Conservation (phyloP, 2,113 vertebrate genomes). For the Etia nguti region DNA sequence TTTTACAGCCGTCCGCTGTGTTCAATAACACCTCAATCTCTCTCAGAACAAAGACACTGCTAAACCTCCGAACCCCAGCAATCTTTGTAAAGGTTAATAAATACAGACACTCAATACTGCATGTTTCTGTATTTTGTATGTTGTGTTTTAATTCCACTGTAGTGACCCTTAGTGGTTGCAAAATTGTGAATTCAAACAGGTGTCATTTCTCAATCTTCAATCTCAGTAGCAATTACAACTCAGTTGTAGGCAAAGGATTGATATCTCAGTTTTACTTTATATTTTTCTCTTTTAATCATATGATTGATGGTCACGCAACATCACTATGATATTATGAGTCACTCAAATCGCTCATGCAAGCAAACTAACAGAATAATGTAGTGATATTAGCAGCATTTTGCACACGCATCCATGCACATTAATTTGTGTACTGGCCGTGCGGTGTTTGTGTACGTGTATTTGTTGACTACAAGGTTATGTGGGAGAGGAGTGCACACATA, state of each 20-base stretch:
- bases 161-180: not conserved
- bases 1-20: slow-evolving; percentile 22
- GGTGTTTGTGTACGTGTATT: not conserved
- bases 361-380: slow-evolving; percentile 36
- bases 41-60: not conserved
- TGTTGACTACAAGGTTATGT: slow-evolving; percentile 36
- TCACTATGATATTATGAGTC: slow-evolving; percentile 39
- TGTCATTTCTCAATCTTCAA: not conserved
- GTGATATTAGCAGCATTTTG: slow-evolving; percentile 11
- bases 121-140: not conserved
- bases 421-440: not conserved
- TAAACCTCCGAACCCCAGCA: not conserved
- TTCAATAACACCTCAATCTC: not conserved
- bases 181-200: not conserved
- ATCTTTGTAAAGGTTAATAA: not conserved
- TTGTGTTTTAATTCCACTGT: not conserved
- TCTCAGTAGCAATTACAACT: not conserved
- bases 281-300: slow-evolving; percentile 29
- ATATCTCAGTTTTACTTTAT: slow-evolving; percentile 20
- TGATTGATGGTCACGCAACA: slow-evolving; percentile 47
- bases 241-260: not conserved
- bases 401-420: not conserved
- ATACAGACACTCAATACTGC: not conserved
- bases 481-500: not conserved
- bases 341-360: slow-evolving; percentile 39